Evolutionary conservation across 2,797 vertebrate species (phyloP).

Genomic region (Masticophis lateralis): DNA sequence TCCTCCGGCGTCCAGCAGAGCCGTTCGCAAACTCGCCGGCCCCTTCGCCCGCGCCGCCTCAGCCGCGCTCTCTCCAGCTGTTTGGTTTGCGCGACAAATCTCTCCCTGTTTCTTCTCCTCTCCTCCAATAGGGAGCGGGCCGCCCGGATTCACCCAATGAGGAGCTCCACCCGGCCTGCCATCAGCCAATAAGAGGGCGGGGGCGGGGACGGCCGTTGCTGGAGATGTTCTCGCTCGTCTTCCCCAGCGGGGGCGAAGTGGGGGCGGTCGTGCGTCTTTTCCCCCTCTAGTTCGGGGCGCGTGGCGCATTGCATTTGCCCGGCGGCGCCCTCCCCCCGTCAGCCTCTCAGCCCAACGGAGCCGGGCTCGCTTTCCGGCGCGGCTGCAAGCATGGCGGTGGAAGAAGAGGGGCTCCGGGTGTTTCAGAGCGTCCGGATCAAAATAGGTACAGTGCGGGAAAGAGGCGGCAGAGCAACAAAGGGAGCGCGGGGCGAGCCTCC

Average conservation of each 20-base stretch:
- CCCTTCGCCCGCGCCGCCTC: neutral
- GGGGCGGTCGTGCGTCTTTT: neutral
- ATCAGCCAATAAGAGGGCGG: slow-evolving; percentile 2
- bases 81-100: neutral
- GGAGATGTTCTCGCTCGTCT: slow-evolving; percentile 2
- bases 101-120: neutral
- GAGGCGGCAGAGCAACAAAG: slow-evolving; percentile 19
- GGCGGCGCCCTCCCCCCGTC: neutral
- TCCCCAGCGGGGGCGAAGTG: neutral
- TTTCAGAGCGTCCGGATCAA: slow-evolving; percentile 95
- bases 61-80: neutral
- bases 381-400: slow-evolving; percentile 86
- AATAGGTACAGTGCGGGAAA: slow-evolving; percentile 80
- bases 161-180: neutral
- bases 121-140: neutral
- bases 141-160: neutral
- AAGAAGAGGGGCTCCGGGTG: slow-evolving; percentile 94
- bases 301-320: neutral
- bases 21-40: neutral
- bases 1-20: neutral
- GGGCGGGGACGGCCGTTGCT: neutral
- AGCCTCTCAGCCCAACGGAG: neutral
- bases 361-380: neutral
- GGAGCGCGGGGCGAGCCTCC: neutral
- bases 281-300: neutral